Base-by-base conservation (phyloP, 1,140 invertebrate species). In the Uloborus diversus region DNA sequence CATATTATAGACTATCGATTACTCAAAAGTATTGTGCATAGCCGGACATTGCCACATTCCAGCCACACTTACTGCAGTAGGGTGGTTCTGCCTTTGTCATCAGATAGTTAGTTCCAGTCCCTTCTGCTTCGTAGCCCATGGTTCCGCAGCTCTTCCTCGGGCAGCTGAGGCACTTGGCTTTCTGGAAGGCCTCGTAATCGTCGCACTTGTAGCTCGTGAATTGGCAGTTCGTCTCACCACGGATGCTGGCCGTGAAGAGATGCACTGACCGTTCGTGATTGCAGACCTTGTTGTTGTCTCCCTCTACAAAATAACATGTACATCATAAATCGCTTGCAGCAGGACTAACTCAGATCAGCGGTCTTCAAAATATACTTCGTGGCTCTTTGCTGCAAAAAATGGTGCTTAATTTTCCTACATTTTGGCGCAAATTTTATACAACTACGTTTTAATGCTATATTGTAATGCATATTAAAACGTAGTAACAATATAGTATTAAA, bases 51-150 rank as follows among this genome's bases (percentile, higher is more conserved):
- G n/a, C n/a, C n/a, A n/a, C n/a, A n/a, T n/a, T n/a, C n/a, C n/a
- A n/a, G n/a, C n/a, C 53, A 3, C 20, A 53, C 51, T 28, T 69
- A 93, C 92, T 94, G 86, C 95, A 96, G 85, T 96, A 96, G 0
- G 95, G 95, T 85, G 96, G 94, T 83, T 95, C 94, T 70, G 96
- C 94, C 81, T 94, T 90, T 0, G 95, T 97, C 0, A 96, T 87
- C 14, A 96, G 86, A 84, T 94, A 97, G 85, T 96, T 95, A 14
- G 42, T 53, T 9, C 80, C 80, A 11, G n/a, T 28, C 0, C 61
- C 80, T 30, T 81, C 42, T 11, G 49, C 23, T 20, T 49, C 14
- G 87, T 95, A 97, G 1, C 96, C 96, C 95, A 98, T 97, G 84
- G 93, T 93, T 14, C 94, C 94, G 85, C 95, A 97, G 5, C 88